A percentile compares a stretch with the other conserved stretches of the same genome.
phyloP scores from a whole-genome alignment of 2,888 invertebrate genomes.

The Dendrolimus pini region DNA sequence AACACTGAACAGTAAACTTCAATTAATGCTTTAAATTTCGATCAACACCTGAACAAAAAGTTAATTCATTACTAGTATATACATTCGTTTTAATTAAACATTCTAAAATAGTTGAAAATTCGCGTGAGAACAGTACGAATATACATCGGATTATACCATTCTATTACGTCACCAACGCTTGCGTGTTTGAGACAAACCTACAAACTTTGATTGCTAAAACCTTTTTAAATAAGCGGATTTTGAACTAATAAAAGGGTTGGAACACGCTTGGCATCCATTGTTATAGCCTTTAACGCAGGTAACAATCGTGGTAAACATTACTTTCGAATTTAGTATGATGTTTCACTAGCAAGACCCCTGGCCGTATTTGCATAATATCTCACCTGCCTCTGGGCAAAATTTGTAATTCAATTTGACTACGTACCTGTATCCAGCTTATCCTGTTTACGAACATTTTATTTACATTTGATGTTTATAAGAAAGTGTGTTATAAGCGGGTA shows the following conservation, averaged over 20 bases:
- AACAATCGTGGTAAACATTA: slow-evolving; percentile 2
- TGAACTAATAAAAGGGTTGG: background rate
- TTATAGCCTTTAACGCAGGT: background rate
- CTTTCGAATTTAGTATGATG: slow-evolving; percentile 1
- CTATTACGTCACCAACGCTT: background rate
- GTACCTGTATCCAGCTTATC: slow-evolving; percentile 32
- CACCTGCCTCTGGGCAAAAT: slow-evolving; percentile 35
- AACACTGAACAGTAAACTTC: too few species aligned
- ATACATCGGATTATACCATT: background rate
- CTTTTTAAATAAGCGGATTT: background rate
- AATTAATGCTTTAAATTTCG: too few species aligned
- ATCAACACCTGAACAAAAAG: too few species aligned
- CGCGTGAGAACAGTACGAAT: background rate
- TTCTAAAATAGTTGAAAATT: too few species aligned
- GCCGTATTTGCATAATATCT: slow-evolving; percentile 44
- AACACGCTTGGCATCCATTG: background rate
- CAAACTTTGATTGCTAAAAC: background rate
- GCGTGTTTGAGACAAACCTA: background rate
- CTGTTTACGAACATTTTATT: slow-evolving; percentile 30
- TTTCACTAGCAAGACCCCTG: slow-evolving; percentile 21
- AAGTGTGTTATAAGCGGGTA: background rate
- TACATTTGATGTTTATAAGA: slow-evolving; percentile 18
- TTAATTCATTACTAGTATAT: too few species aligned
- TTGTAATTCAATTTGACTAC: slow-evolving; percentile 46
- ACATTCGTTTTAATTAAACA: too few species aligned